Conservation (phyloP, 2,113 vertebrate genomes). For the Gymnocephalus cernua region DNA sequence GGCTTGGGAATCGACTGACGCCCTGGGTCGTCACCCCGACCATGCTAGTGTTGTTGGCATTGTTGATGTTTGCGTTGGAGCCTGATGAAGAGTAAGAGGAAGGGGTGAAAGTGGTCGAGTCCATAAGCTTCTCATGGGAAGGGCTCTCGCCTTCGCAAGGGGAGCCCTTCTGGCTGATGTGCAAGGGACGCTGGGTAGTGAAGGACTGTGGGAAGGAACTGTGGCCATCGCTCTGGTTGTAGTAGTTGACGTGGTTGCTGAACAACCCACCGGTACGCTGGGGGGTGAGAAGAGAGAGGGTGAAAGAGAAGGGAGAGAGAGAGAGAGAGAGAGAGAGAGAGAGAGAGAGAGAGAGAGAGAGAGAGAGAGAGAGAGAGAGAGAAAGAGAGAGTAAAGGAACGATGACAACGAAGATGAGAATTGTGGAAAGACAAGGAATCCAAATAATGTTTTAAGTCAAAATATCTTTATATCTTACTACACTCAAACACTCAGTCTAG, state of each 20-base stretch:
- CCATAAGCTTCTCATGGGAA: constrained; percentile 96
- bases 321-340: background rate
- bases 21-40: constrained; percentile 68
- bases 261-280: constrained; percentile 96
- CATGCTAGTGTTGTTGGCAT: constrained; percentile 97
- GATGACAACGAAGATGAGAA: background rate
- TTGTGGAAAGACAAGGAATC: background rate
- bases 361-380: background rate
- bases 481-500: background rate
- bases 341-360: background rate
- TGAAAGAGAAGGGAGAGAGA: background rate
- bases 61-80: constrained; percentile 99
- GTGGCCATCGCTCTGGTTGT: constrained; percentile 93
- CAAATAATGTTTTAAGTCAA: constrained; percentile 5
- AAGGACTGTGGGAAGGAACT: constrained; percentile 95
- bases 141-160: constrained; percentile 93
- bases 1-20: constrained; percentile 85
- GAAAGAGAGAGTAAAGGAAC: background rate
- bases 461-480: background rate
- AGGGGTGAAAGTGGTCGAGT: constrained; percentile 98
- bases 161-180: constrained; percentile 94
- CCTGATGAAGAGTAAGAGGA: constrained; percentile 97
- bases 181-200: constrained; percentile 95
- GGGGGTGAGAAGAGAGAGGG: background rate
- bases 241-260: constrained; percentile 97